phyloP scores from a whole-genome alignment of 2,797 vertebrate genomes.

The Botia kubotai region DNA sequence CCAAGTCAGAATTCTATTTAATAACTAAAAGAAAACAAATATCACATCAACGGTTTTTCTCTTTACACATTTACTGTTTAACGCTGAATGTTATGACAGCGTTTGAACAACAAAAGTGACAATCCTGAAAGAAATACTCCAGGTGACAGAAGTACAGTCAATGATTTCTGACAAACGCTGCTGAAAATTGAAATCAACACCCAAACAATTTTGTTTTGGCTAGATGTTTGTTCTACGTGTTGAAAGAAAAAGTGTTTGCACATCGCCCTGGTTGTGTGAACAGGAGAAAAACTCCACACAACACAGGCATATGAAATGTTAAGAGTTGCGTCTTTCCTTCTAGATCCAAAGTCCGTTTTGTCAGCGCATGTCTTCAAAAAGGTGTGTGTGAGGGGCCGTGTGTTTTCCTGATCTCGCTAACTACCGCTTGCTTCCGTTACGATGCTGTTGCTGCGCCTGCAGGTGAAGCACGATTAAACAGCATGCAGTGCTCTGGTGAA shows the following conservation, averaged over 20 bases:
- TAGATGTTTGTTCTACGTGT: no score
- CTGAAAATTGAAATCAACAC: no score
- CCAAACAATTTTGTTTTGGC: no score
- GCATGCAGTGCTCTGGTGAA: conserved; percentile 70
- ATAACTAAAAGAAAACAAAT: conserved; percentile 22
- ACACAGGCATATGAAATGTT: conserved; percentile 46
- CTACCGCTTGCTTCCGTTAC: conserved; percentile 66
- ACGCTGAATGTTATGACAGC: conserved; percentile 9
- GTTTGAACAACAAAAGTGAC: conserved; percentile 63
- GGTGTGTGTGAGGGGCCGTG: conserved; percentile 24
- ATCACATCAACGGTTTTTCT: conserved; percentile 26
- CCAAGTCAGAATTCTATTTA: conserved; percentile 21
- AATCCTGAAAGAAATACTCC: conserved; percentile 63
- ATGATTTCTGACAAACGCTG: no score
- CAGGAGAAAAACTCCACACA: no score
- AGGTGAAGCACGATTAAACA: conserved; percentile 80
- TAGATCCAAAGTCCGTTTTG: conserved; percentile 67
- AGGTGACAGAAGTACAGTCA: conserved; percentile 57
- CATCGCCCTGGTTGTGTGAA: no score
- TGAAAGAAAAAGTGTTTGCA: no score
- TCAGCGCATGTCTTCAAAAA: conserved; percentile 59
- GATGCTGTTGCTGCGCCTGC: conserved; percentile 71
- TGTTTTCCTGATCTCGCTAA: conserved; percentile 65
- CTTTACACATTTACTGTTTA: conserved; percentile 32
- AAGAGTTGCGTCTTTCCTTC: conserved; percentile 39